phyloP scores from a whole-genome alignment of 2,113 vertebrate species.

The Bos indicus region DNA sequence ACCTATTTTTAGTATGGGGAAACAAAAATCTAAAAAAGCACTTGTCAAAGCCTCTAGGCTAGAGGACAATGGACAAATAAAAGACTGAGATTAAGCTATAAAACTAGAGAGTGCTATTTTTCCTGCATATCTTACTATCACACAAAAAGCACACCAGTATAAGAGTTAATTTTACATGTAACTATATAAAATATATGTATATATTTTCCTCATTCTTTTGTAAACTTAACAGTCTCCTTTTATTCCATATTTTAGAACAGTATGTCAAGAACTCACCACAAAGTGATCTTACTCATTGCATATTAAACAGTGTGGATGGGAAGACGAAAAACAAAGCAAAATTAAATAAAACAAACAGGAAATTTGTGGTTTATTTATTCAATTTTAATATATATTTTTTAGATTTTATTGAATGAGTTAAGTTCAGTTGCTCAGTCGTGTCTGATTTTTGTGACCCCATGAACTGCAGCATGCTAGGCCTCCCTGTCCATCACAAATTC shows the following conservation, averaged over 20 bases:
- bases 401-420: not conserved
- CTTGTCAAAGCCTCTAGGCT: not conserved
- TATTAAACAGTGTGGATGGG: not conserved
- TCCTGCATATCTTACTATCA: not conserved
- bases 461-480: fast-evolving
- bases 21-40: not conserved
- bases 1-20: not conserved
- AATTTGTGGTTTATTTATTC: not conserved
- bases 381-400: not conserved
- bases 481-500: not conserved
- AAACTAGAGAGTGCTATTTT: not conserved
- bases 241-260: not conserved
- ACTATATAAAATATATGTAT: not conserved
- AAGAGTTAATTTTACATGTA: not conserved
- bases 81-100: not conserved
- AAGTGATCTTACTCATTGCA: not conserved
- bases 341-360: not conserved
- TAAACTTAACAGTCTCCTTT: not conserved
- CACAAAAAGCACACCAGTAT: not conserved
- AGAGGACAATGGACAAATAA: not conserved
- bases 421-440: not conserved
- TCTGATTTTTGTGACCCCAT: not conserved
- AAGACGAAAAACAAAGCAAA: not conserved
- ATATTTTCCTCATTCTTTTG: not conserved
- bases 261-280: not conserved